These are phyloP conservation scores for Bungarus multicinctus DNA, from an alignment of 2,113 vertebrate genomes.

Conservation along the genomic window DNA sequence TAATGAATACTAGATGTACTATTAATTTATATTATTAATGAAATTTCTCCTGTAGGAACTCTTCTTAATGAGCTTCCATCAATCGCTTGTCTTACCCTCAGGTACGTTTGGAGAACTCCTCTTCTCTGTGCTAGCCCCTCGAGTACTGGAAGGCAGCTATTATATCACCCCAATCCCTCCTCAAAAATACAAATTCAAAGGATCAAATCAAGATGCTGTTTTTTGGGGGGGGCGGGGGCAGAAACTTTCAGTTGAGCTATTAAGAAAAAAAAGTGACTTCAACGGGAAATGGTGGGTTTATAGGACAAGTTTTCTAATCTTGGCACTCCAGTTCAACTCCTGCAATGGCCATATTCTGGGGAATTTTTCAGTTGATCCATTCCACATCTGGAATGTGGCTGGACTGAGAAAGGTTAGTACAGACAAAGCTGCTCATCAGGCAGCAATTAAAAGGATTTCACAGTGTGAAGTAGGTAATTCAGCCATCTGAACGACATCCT, in stretches of 20 bases:
- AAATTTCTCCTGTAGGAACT: not conserved
- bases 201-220: not conserved
- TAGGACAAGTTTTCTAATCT: not conserved
- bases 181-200: not conserved
- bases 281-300: not conserved
- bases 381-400: not conserved
- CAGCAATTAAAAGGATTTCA: not conserved
- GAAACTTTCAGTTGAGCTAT: not conserved
- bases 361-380: not conserved
- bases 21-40: not conserved
- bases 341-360: not conserved
- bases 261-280: not conserved
- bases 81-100: not conserved
- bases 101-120: not conserved
- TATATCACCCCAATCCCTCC: not conserved
- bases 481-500: not conserved
- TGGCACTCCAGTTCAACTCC: not conserved
- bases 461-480: not conserved
- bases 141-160: not conserved
- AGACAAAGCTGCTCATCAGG: not conserved
- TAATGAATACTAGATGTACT: not conserved
- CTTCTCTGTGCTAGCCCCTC: not conserved
- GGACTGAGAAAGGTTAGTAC: not conserved
- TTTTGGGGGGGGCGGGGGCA: not conserved
- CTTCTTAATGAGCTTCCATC: not conserved